Percentiles rank a stretch among this genome's conserved stretches.
phyloP scores from a whole-genome alignment of 2,797 vertebrate genomes.

The Paguma larvata region DNA sequence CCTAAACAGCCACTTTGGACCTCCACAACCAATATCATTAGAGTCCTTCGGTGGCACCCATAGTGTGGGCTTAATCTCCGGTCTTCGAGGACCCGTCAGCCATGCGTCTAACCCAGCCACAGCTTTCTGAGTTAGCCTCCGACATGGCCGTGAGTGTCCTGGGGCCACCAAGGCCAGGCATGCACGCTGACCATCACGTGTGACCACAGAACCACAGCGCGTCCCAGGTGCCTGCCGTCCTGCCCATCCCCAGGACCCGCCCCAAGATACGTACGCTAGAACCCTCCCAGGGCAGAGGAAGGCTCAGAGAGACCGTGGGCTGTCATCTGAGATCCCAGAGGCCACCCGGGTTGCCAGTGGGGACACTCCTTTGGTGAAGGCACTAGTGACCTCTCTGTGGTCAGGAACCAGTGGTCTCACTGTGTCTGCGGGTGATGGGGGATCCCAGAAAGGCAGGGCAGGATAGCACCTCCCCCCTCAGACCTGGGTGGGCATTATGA shows the following conservation, averaged over 20 bases:
- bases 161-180: background rate
- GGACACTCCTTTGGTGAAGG: background rate
- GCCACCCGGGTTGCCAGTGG: background rate
- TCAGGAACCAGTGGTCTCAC: background rate
- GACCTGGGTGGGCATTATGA: rapidly evolving
- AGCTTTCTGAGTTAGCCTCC: background rate
- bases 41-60: background rate
- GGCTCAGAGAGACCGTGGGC: background rate
- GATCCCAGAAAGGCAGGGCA: background rate
- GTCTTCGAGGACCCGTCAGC: rapidly evolving
- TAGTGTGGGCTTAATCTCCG: rapidly evolving
- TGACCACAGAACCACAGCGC: background rate
- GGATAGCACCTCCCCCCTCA: background rate
- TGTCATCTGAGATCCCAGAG: background rate
- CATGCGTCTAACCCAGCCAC: too few relatives aligned
- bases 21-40: rapidly evolving
- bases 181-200: rapidly evolving
- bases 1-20: background rate
- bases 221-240: background rate
- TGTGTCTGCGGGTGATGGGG: rapidly evolving
- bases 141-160: background rate
- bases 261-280: background rate
- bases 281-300: background rate
- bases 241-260: background rate
- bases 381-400: background rate